A percentile compares a stretch with the other conserved stretches of the same genome.
Evolutionary conservation across 2,888 invertebrate genomes (phyloP).

Genomic region (Melieria omissa): DNA sequence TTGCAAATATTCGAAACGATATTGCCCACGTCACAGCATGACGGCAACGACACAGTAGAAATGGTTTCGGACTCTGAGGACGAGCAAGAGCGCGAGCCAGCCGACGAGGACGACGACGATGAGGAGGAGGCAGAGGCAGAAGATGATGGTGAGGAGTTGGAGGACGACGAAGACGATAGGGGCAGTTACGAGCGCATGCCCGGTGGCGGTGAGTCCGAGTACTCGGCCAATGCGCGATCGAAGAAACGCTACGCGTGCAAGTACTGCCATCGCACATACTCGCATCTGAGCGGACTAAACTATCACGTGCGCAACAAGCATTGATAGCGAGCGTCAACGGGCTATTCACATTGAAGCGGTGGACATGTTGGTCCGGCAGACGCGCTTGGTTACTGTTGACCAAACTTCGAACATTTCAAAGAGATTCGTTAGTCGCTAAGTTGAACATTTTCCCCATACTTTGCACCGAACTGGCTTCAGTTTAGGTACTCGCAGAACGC

Average conservation of each 20-base stretch:
- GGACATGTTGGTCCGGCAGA: background rate
- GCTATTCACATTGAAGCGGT: background rate
- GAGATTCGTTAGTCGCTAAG: background rate
- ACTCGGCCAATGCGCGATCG: no score
- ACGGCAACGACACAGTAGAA: constrained; percentile 44
- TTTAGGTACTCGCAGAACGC: no score
- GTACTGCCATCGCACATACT: constrained; percentile 44
- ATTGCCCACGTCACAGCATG: constrained; percentile 24
- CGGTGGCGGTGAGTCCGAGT: background rate
- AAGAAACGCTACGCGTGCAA: constrained; percentile 43
- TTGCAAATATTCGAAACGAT: constrained; percentile 43
- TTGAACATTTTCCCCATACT: background rate
- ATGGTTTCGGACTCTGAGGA: constrained; percentile 40
- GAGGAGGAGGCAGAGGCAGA: constrained; percentile 22
- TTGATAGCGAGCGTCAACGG: constrained; percentile 12
- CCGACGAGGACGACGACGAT: constrained; percentile 29
- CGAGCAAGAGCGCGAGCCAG: constrained; percentile 6
- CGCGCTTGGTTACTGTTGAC: background rate
- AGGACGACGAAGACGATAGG: constrained; percentile 32
- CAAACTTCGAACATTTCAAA: constrained; percentile 2
- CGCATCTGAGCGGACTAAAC: constrained; percentile 46
- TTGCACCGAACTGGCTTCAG: background rate
- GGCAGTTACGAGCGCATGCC: constrained; percentile 19
- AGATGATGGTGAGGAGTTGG: constrained; percentile 33
- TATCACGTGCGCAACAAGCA: constrained; percentile 47